Evolutionary conservation across 2,888 invertebrate species (phyloP).

Genomic region (Chaetoderma sp.): DNA sequence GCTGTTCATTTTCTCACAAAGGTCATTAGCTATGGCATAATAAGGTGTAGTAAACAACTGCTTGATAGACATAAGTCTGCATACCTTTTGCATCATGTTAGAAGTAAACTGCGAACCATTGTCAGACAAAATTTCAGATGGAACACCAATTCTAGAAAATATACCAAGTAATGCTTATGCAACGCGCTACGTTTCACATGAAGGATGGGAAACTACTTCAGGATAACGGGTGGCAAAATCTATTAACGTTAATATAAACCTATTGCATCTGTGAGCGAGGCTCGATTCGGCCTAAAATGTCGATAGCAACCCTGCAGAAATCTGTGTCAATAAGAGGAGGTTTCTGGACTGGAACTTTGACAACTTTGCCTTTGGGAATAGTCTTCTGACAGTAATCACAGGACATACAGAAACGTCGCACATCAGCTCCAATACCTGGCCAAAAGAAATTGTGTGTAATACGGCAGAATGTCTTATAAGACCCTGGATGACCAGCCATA

Average conservation of each 20-base stretch:
- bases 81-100: slow-evolving; percentile 30
- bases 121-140: slow-evolving; percentile 36
- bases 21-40: slow-evolving; percentile 33
- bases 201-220: slow-evolving; percentile 21
- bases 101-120: slow-evolving; percentile 38
- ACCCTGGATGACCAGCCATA: slow-evolving; percentile 31
- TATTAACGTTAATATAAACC: slow-evolving; percentile 33
- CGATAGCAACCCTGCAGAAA: slow-evolving; percentile 37
- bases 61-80: slow-evolving; percentile 26
- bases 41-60: slow-evolving; percentile 27
- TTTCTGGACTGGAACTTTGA: slow-evolving; percentile 25
- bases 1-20: slow-evolving; percentile 32
- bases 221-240: slow-evolving; percentile 38
- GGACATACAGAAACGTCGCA: slow-evolving; percentile 30
- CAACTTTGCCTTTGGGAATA: slow-evolving; percentile 26
- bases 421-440: slow-evolving; percentile 32
- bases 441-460: slow-evolving; percentile 28
- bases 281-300: slow-evolving; percentile 39
- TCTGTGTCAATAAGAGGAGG: slow-evolving; percentile 35
- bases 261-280: slow-evolving; percentile 28
- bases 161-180: slow-evolving; percentile 38
- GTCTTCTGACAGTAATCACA: slow-evolving; percentile 39
- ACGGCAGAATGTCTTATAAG: slow-evolving; percentile 11
- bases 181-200: slow-evolving; percentile 29
- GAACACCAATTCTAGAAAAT: slow-evolving; percentile 28